phyloP scores from a whole-genome alignment of 1,140 invertebrate genomes.

The Drosophila cardini region DNA sequence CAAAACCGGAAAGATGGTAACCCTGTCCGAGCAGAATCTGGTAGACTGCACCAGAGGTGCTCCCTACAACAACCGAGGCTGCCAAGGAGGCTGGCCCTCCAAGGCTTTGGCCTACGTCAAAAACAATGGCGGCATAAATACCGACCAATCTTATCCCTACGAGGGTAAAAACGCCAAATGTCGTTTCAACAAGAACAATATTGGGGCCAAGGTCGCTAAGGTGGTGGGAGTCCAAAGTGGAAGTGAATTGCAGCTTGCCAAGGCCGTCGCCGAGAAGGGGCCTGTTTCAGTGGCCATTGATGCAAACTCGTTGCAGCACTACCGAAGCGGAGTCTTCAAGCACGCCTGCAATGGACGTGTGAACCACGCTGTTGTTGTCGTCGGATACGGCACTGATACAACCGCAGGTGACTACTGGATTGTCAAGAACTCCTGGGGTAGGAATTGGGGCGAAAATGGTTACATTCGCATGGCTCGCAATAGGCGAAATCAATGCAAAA shows the following conservation, averaged over 20 bases:
- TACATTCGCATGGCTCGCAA: slow-evolving; percentile 88
- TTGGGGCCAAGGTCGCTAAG: slow-evolving; percentile 25
- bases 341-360: slow-evolving; percentile 87
- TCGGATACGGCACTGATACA: slow-evolving; percentile 88
- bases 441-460: slow-evolving; percentile 87
- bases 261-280: slow-evolving; percentile 90
- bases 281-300: slow-evolving; percentile 86
- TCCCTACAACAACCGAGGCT: slow-evolving; percentile 86
- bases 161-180: slow-evolving; percentile 87
- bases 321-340: slow-evolving; percentile 67
- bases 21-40: slow-evolving; percentile 95
- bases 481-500: slow-evolving; percentile 54
- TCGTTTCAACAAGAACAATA: slow-evolving; percentile 8
- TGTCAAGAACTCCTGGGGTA: slow-evolving; percentile 88
- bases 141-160: slow-evolving; percentile 90
- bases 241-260: slow-evolving; percentile 88
- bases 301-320: slow-evolving; percentile 21
- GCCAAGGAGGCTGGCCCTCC: slow-evolving; percentile 92
- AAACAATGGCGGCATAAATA: slow-evolving; percentile 90
- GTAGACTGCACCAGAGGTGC: slow-evolving; percentile 90
- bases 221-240: slow-evolving; percentile 85
- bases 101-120: slow-evolving; percentile 91
- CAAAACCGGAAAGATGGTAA: slow-evolving; percentile 88
- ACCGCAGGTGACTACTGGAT: slow-evolving; percentile 87
- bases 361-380: slow-evolving; percentile 86